These are phyloP conservation scores for Latrodectus geometricus DNA, from an alignment of 1,140 invertebrate genomes.

Conservation along the genomic window DNA sequence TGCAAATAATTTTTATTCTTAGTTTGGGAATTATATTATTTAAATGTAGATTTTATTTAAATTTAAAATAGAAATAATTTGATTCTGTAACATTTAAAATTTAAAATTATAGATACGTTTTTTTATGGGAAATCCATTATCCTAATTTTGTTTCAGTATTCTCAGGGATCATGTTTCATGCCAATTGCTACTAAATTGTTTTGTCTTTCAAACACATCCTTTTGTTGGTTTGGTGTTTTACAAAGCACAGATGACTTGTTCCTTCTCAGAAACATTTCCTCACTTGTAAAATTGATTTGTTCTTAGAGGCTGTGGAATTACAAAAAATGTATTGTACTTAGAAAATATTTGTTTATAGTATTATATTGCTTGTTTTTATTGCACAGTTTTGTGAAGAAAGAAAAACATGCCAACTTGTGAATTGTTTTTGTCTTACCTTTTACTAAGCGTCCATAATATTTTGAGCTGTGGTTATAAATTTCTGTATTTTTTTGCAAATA, in stretches of 20 bases:
- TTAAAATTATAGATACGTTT: too few relatives aligned
- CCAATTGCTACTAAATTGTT: constrained; percentile 15
- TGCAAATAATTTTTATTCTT: too few relatives aligned
- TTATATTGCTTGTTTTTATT: constrained; percentile 49
- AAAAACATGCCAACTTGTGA: constrained; percentile 53
- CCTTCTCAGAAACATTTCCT: background rate
- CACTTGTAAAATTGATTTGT: background rate
- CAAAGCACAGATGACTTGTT: background rate
- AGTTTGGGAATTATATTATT: too few relatives aligned
- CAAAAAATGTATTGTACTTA: constrained; percentile 35
- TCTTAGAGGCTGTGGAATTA: constrained; percentile 18
- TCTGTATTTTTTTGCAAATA: background rate
- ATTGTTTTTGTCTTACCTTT: constrained; percentile 49
- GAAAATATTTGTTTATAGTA: constrained; percentile 37
- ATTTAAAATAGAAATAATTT: too few relatives aligned
- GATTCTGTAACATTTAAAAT: too few relatives aligned
- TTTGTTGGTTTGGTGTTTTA: background rate
- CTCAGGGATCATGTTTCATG: constrained; percentile 7
- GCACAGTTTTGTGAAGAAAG: constrained; percentile 43
- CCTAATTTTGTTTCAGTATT: too few relatives aligned
- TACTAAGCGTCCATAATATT: constrained; percentile 53
- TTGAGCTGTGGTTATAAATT: constrained; percentile 59
- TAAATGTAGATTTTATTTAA: too few relatives aligned
- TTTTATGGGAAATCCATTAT: too few relatives aligned
- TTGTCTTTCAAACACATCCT: background rate